Conservation (phyloP, 2,797 vertebrate genomes). For the Pelobates cultripes region DNA sequence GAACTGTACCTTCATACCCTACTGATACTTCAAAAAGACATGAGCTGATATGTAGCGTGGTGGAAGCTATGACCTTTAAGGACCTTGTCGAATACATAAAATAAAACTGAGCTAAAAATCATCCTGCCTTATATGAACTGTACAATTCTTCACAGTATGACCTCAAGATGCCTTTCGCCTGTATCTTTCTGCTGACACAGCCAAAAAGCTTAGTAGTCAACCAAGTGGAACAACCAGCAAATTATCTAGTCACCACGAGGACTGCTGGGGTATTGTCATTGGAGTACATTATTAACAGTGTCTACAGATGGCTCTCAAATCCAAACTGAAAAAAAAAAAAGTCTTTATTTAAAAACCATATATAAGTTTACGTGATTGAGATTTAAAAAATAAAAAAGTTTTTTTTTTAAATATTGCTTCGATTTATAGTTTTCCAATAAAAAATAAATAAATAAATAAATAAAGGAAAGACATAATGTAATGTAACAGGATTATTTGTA, state of each 20-base stretch:
- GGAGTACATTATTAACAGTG: constrained; percentile 10
- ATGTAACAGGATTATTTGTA: no score
- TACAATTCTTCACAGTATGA: constrained; percentile 60
- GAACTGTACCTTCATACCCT: neutral
- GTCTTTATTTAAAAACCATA: no score
- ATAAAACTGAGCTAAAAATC: constrained; percentile 59
- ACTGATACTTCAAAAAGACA: neutral
- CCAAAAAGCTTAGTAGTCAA: constrained; percentile 62
- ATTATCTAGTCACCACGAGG: constrained; percentile 42
- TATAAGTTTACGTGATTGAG: no score
- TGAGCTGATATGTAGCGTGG: no score
- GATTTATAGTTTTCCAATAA: no score
- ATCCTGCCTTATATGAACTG: constrained; percentile 54
- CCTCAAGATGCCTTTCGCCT: constrained; percentile 64
- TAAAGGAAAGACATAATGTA: no score
- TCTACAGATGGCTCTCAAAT: neutral
- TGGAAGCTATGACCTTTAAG: constrained; percentile 55
- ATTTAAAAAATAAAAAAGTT: neutral
- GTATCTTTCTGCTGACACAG: constrained; percentile 63
- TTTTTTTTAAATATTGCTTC: no score
- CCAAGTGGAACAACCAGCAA: constrained; percentile 65
- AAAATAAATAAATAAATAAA: no score
- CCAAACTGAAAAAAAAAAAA: no score
- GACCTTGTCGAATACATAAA: constrained; percentile 65
- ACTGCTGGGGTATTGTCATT: neutral